Evolutionary conservation across 1,140 invertebrate species (phyloP), one percentile per base, ranked within the genome.

Genomic region (Phymorhynchus buccinoides): DNA sequence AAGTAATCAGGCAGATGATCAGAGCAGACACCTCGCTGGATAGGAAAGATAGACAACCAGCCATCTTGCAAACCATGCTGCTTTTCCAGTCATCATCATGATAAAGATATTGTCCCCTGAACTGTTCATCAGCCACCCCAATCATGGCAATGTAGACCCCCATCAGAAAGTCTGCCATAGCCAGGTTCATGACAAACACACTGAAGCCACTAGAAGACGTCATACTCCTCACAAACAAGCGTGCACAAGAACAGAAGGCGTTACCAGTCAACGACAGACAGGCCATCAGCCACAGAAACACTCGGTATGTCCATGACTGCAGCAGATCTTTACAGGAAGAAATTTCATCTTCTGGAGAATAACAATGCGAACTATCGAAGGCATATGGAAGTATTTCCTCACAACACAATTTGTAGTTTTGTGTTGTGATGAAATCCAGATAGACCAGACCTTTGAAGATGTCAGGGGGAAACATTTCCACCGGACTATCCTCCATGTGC

Each of bases 291-390:
- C 56, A 62, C 56, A 62, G 22, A 62, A 62, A 62, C n/a, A 12
- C 56, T 18, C 56, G 56, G 56, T 62, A 62, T 62, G 56, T 62
- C 56, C 56, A 62, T 62, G 56, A 22, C n/a, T 62, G 56, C 22
- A 62, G n/a, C n/a, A 62, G n/a, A 62, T 62, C 56, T 62, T 62
- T 27, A 62, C 56, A 62, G 12, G 56, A 62, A 62, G 56, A 62
- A 62, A 62, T 62, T 62, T 62, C 56, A 62, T 62, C 22, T 62
- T 12, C n/a, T 62, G 56, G 56, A 18, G 56, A 16, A 27, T 9
- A 4, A 62, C 56, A 62, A 22, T 16, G n/a, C 22, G 56, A 62
- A 62, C n/a, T 27, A 62, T 62, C 56, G 22, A 62, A 62, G n/a
- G 22, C 6, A 12, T 62, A 27, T 16, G 56, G 56, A 16, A 62